Evolutionary conservation across 2,888 invertebrate genomes (phyloP).

Genomic region (Pantelozetes paolii): DNA sequence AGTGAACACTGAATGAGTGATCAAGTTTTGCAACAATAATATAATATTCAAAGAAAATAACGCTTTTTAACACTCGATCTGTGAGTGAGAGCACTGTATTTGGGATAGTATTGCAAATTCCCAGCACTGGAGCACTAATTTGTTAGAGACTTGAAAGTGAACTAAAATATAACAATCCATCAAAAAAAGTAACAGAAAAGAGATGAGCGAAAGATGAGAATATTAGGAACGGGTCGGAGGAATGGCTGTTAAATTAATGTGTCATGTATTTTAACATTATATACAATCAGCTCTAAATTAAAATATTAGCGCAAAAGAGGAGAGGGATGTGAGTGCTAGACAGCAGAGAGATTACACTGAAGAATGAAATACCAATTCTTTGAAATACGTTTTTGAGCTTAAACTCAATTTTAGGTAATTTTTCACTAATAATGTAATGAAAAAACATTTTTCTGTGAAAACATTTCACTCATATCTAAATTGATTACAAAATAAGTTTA

Average conservation of each 20-base stretch:
- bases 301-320: background rate
- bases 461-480: no score
- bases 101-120: constrained; percentile 7
- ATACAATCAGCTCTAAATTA: background rate
- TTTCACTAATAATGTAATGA: no score
- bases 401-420: no score
- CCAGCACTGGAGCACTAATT: background rate
- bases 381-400: no score
- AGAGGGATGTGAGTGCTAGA: constrained; percentile 20
- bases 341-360: constrained; percentile 29
- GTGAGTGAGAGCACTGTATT: background rate
- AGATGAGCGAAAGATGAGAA: background rate
- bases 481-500: no score
- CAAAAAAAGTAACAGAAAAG: background rate
- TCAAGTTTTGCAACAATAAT: background rate
- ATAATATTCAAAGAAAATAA: background rate
- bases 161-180: background rate
- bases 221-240: background rate
- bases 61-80: background rate
- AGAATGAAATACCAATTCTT: no score
- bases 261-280: background rate
- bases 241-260: background rate
- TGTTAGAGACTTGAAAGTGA: background rate
- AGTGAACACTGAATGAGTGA: background rate
- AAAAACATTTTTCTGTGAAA: no score